Percentiles rank a stretch among this genome's conserved stretches.
Evolutionary conservation across 2,888 invertebrate genomes (phyloP).

Genomic region (Andricus curvator): DNA sequence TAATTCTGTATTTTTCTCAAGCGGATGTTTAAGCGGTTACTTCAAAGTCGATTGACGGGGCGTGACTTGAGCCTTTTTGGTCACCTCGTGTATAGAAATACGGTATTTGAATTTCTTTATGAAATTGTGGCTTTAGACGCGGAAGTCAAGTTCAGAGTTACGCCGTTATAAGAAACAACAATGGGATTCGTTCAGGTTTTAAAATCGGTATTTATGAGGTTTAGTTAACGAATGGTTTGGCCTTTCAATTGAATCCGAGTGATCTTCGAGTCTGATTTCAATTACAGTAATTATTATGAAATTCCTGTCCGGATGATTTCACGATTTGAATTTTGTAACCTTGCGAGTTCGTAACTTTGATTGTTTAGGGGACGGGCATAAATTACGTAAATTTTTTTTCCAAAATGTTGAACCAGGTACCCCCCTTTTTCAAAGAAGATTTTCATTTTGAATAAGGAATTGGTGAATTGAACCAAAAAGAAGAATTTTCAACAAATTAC

Average conservation of each 20-base stretch:
- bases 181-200: not conserved
- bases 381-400: too few species aligned
- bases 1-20: not conserved
- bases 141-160: constrained; percentile 15
- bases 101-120: constrained; percentile 48
- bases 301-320: not conserved
- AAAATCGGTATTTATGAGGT: not conserved
- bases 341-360: too few species aligned
- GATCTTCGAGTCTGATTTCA: not conserved
- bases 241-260: not conserved
- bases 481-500: too few species aligned
- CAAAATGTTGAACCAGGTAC: too few species aligned
- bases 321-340: not conserved
- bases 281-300: not conserved
- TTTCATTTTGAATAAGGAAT: too few species aligned
- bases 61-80: constrained; percentile 34
- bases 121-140: constrained; percentile 48
- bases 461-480: too few species aligned
- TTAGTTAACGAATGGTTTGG: not conserved
- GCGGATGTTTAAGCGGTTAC: constrained; percentile 30
- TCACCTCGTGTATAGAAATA: not conserved
- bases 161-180: constrained; percentile 23
- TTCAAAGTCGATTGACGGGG: constrained; percentile 32
- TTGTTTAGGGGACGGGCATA: too few species aligned
- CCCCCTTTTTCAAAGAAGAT: too few species aligned